Conservation (phyloP, 2,113 vertebrate species). For the Spea multiplicata region DNA sequence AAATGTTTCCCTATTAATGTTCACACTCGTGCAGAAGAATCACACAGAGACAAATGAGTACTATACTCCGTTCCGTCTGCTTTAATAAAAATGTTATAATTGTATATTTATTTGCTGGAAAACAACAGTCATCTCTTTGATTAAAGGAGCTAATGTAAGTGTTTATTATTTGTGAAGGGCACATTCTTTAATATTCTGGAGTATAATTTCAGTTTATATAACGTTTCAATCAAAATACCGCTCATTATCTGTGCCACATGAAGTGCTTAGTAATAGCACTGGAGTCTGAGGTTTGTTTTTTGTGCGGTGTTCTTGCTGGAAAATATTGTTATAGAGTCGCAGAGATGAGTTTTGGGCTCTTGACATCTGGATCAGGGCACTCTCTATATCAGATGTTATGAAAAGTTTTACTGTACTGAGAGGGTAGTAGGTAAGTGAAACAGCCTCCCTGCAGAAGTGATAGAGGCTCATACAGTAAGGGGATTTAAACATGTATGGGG, state of each 20-base stretch:
- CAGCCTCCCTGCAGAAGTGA: too few species aligned
- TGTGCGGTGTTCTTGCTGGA: too few species aligned
- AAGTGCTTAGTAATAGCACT: neutral
- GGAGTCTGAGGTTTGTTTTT: neutral
- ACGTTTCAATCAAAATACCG: conserved; percentile 1
- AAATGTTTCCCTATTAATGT: conserved; percentile 41
- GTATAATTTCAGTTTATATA: conserved; percentile 33
- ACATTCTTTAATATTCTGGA: neutral
- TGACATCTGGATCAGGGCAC: too few species aligned
- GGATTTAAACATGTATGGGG: too few species aligned
- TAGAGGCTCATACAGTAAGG: too few species aligned
- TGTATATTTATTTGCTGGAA: conserved; percentile 17
- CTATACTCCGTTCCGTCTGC: neutral
- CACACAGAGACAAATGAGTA: conserved; percentile 22
- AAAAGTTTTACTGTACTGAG: too few species aligned
- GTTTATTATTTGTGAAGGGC: conserved; percentile 18
- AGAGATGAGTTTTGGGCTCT: neutral
- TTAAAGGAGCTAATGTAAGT: conserved; percentile 21
- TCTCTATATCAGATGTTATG: too few species aligned
- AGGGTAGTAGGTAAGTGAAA: too few species aligned
- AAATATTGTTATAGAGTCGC: neutral
- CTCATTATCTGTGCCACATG: conserved; percentile 18
- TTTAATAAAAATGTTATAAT: conserved; percentile 16
- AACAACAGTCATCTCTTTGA: conserved; percentile 24
- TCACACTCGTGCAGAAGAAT: conserved; percentile 30